phyloP scores from a whole-genome alignment of 2,888 invertebrate genomes.

The Epirrita christyi region DNA sequence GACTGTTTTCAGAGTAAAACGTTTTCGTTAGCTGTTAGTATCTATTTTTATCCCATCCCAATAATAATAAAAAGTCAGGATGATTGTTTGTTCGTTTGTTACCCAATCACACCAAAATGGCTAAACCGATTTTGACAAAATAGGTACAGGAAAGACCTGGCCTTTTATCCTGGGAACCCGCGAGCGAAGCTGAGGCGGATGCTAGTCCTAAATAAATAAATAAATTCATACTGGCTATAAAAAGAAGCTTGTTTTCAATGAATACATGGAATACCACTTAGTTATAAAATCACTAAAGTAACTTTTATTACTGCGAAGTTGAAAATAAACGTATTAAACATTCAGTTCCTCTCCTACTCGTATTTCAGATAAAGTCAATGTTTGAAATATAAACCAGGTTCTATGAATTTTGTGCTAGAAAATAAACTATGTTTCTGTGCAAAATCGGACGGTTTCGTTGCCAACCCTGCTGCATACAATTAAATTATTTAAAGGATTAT shows the following conservation, averaged over 20 bases:
- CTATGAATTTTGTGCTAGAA: constrained; percentile 24
- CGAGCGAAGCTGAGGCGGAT: no score
- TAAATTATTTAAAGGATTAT: constrained; percentile 64
- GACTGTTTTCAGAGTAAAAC: not conserved
- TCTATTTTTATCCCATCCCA: not conserved
- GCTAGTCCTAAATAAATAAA: no score
- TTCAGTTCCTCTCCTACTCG: constrained; percentile 7
- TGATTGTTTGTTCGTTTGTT: no score
- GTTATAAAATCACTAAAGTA: no score
- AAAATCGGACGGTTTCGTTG: constrained; percentile 54
- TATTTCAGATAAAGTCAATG: constrained; percentile 18
- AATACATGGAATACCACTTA: no score
- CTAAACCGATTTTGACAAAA: no score
- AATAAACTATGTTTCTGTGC: constrained; percentile 45
- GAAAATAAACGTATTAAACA: constrained; percentile 11
- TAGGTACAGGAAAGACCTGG: no score
- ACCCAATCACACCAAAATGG: no score
- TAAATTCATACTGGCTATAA: no score
- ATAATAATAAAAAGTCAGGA: no score
- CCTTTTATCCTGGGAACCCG: no score
- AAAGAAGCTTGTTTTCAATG: no score
- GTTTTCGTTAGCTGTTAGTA: not conserved
- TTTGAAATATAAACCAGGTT: constrained; percentile 26
- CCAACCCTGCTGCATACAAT: constrained; percentile 52
- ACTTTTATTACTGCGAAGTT: not conserved